phyloP scores from a whole-genome alignment of 2,113 vertebrate species.

The Chloroceryle aenea region DNA sequence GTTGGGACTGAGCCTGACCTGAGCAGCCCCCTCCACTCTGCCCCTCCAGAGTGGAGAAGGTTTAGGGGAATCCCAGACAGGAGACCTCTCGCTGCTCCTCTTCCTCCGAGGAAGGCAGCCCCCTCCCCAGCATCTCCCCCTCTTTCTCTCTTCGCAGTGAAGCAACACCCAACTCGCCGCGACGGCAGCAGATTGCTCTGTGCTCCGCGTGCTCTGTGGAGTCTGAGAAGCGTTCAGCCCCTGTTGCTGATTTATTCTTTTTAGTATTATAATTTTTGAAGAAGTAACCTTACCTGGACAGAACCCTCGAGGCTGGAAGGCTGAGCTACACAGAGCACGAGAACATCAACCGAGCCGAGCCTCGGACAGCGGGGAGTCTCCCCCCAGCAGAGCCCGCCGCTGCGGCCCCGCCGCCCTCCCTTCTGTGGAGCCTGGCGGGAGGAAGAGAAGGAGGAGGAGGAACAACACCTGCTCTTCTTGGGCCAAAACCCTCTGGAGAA shows the following conservation, averaged over 20 bases:
- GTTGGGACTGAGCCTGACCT: neutral
- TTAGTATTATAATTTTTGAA: too few species aligned
- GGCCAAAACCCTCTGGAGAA: neutral
- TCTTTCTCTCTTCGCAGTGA: conserved; percentile 3
- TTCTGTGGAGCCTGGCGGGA: neutral
- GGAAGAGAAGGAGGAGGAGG: neutral
- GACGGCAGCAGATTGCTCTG: neutral
- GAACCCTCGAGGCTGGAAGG: neutral
- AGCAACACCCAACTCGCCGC: accelerated
- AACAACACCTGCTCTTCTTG: neutral
- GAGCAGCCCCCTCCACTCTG: accelerated
- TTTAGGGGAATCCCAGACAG: neutral
- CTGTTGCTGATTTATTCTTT: neutral
- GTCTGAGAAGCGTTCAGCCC: neutral
- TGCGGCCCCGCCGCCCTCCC: neutral
- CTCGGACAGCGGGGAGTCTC: neutral
- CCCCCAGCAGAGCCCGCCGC: neutral
- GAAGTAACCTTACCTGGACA: neutral
- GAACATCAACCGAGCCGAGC: neutral
- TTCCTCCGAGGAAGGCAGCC: neutral
- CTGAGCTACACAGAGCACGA: neutral
- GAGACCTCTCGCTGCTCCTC: neutral
- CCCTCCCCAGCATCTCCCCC: neutral
- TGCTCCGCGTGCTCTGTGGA: neutral
- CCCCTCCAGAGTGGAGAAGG: neutral